Evolutionary conservation across 2,797 vertebrate species (phyloP), one percentile per base, ranked within the genome.

Genomic region (Perodicticus potto): DNA sequence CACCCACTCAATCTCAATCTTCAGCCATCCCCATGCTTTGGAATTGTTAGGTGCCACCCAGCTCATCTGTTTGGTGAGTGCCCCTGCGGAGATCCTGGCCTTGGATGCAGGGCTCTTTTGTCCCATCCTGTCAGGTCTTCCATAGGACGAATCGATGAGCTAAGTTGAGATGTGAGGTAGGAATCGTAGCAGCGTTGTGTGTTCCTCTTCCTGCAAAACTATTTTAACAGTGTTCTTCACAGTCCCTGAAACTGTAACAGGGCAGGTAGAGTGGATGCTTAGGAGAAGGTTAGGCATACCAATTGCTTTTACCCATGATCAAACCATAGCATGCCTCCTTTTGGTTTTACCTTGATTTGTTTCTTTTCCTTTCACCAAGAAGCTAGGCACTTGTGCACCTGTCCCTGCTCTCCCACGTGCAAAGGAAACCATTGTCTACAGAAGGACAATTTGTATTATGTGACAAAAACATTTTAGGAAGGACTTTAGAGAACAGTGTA

Each of bases 401-500:
- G 16, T 23, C 32, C 29, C 27, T 57, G 22, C 9, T 0, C 19
- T 22, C 3, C 9, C 27, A 19, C 20, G 5, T 6, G 34, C 43
- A 55, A 32, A 57, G 25, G 93, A 43, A 69, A 86, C 12, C 2
- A 22, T 43, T 63, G 27, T n/a, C 25, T 89, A 59, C 1, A 34
- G 14, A 95, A 95, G 61, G 59, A 83, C 13, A 22, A 77, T 53
- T 82, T 84, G 32, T 88, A 34, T 74, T 7, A 65, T 11, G 40
- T 27, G 6, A 85, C 85, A 72, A n/a, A 27, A 55, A 89, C 45
- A 80, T 40, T 84, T 84, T 49, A 81, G 67, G 73, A 89, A 93
- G 12, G 49, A 45, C 14, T 29, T 85, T 84, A 22, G 89, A 73
- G 65, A 77, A 55, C 20, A 49, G 0, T 57, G 13, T 37, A 6